Conservation (phyloP, 2,888 invertebrate species). For the Leptinotarsa peninsularis region DNA sequence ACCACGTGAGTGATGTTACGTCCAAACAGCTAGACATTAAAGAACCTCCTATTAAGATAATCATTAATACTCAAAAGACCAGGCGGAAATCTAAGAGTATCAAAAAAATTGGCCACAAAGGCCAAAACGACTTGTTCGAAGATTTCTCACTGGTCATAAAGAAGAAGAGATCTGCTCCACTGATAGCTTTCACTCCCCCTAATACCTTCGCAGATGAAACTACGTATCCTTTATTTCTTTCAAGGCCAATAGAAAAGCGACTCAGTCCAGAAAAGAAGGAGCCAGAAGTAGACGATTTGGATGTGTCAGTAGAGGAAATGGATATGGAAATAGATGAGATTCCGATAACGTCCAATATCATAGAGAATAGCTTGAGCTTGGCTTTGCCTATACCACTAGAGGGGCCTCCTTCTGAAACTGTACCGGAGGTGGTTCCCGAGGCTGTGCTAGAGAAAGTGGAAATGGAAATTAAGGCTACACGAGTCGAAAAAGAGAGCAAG, state of each 20-base stretch:
- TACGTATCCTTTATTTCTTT: conserved; percentile 26
- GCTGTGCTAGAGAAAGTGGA: not conserved
- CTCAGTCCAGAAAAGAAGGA: conserved; percentile 12
- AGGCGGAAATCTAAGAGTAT: conserved; percentile 53
- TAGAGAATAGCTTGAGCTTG: conserved; percentile 45
- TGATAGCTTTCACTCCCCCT: conserved; percentile 40
- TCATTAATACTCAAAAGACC: conserved; percentile 48
- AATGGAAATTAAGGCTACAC: not conserved
- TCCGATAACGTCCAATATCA: conserved; percentile 50
- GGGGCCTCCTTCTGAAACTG: not conserved
- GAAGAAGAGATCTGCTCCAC: conserved; percentile 50
- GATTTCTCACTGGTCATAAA: conserved; percentile 55
- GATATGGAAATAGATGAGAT: conserved; percentile 57
- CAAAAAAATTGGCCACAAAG: conserved; percentile 50
- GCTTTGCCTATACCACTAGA: conserved; percentile 18
- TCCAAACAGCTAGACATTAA: conserved; percentile 4
- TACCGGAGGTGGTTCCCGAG: not conserved
- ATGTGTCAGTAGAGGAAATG: conserved; percentile 53
- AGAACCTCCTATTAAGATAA: conserved; percentile 40
- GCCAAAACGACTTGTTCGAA: conserved; percentile 51
- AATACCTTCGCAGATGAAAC: conserved; percentile 39
- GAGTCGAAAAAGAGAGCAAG: not conserved
- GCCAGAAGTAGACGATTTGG: conserved; percentile 32
- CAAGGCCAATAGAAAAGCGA: conserved; percentile 13
- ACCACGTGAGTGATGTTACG: not conserved